phyloP scores from a whole-genome alignment of 2,797 vertebrate genomes.

The Pogonophryne albipinna region DNA sequence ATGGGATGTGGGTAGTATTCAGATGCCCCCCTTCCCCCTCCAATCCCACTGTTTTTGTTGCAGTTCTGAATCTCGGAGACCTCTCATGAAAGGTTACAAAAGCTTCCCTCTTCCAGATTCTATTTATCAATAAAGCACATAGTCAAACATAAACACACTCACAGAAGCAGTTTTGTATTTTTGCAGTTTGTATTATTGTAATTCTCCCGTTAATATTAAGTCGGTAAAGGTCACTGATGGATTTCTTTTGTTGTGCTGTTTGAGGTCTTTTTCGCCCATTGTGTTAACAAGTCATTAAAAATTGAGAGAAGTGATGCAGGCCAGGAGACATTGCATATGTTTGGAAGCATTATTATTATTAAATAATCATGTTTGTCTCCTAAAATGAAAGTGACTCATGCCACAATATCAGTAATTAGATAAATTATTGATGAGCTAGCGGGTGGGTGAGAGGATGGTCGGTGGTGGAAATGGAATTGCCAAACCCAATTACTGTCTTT shows the following conservation, averaged over 20 bases:
- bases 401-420: slow-evolving; percentile 94
- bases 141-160: slow-evolving; percentile 50
- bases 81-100: slow-evolving; percentile 74
- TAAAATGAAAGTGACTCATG: slow-evolving; percentile 93
- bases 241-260: slow-evolving; percentile 85
- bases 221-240: slow-evolving; percentile 81
- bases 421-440: slow-evolving; percentile 92
- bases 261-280: slow-evolving; percentile 79
- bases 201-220: slow-evolving; percentile 76
- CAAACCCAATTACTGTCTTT: slow-evolving; percentile 92
- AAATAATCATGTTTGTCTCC: slow-evolving; percentile 95
- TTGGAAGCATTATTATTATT: slow-evolving; percentile 93
- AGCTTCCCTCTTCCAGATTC: slow-evolving; percentile 66
- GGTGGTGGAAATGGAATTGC: slow-evolving; percentile 92
- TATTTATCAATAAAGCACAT: slow-evolving; percentile 76
- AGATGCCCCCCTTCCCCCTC: slow-evolving; percentile 42
- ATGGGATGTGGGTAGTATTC: slow-evolving; percentile 79
- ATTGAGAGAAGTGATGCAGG: slow-evolving; percentile 79
- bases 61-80: slow-evolving; percentile 67
- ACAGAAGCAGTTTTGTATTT: slow-evolving; percentile 52
- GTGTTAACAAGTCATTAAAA: slow-evolving; percentile 89
- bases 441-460: slow-evolving; percentile 83
- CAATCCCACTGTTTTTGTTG: slow-evolving; percentile 64
- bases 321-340: slow-evolving; percentile 87
- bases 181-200: slow-evolving; percentile 63